Base-by-base conservation (phyloP, 2,113 vertebrate species). In the Elanoides forficatus region DNA sequence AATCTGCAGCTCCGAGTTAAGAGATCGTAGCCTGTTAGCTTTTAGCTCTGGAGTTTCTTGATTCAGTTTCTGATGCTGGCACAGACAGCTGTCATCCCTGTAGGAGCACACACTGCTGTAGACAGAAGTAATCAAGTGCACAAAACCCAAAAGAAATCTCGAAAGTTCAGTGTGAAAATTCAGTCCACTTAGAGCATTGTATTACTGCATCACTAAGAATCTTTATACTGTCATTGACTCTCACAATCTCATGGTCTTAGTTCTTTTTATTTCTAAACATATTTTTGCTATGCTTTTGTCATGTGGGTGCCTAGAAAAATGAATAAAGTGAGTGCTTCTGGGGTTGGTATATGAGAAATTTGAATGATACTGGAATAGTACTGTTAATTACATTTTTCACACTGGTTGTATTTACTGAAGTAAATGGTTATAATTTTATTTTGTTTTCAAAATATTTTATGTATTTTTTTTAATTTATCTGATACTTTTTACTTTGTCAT, bases 21-120 rank as follows among this genome's bases (percentile, higher is more conserved):
- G 93, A 93, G 70, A 56, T 79, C 92, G 65, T 86, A 91, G 84
- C 84, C 86, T 93, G 86, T 93, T 97, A 93, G 55, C 47, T 93
- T 93, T 78, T 91, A 95, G 78, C 62, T 89, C 60, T 72, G 78
- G 81, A 94, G 86, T 89, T 80, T 75, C 66, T 89, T 81, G 86
- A 75, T 93, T 93, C 70, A 88, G 71, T 90, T 95, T 84, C 55
- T 95, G 84, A 38, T 90, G 38, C 55, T 80, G 89, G 89, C 81
- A 66, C 52, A 91, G 88, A 42, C 89, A 95, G 71, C 72, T 27
- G 0, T 91, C 84, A 75, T 91, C 72, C 86, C 80, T 0, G 38
- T 91, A 96, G 80, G 86, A 87, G 75, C 76, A 84, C 91, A 89
- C 95, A n/a, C 84, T 90, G 78, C 78, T 87, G 53, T 25, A 94